Conservation (phyloP, 2,888 invertebrate species). For the Polyploca ridens region DNA sequence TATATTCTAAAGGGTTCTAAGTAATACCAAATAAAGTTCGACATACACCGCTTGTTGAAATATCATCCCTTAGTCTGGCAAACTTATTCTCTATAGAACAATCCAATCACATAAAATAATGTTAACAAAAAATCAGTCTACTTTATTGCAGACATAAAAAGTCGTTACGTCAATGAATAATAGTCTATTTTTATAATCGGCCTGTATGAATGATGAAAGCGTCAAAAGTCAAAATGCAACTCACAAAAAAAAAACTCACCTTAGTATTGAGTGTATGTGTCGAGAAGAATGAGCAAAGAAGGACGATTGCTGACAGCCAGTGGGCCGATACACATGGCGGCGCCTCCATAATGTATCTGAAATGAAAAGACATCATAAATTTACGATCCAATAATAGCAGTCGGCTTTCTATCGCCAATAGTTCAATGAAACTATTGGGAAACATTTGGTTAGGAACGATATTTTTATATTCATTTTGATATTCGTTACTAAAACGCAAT, state of each 20-base stretch:
- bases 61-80: too few relatives aligned
- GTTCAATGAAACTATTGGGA: not conserved
- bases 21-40: too few relatives aligned
- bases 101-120: too few relatives aligned
- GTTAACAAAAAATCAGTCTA: too few relatives aligned
- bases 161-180: too few relatives aligned
- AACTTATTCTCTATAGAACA: too few relatives aligned
- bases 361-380: conserved; percentile 28
- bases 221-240: conserved; percentile 20
- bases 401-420: not conserved
- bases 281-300: conserved; percentile 72
- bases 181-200: not conserved
- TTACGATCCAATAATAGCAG: conserved; percentile 14
- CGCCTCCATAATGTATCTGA: conserved; percentile 75
- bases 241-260: conserved; percentile 52
- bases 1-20: too few relatives aligned
- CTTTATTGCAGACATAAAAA: too few relatives aligned
- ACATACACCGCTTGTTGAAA: too few relatives aligned
- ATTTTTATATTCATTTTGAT: too few relatives aligned
- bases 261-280: conserved; percentile 72
- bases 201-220: not conserved
- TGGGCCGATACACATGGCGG: conserved; percentile 64
- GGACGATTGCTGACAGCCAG: conserved; percentile 73
- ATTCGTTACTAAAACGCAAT: too few relatives aligned
- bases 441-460: not conserved